phyloP scores from a whole-genome alignment of 2,113 vertebrate genomes.

The Dascyllus trimaculatus region DNA sequence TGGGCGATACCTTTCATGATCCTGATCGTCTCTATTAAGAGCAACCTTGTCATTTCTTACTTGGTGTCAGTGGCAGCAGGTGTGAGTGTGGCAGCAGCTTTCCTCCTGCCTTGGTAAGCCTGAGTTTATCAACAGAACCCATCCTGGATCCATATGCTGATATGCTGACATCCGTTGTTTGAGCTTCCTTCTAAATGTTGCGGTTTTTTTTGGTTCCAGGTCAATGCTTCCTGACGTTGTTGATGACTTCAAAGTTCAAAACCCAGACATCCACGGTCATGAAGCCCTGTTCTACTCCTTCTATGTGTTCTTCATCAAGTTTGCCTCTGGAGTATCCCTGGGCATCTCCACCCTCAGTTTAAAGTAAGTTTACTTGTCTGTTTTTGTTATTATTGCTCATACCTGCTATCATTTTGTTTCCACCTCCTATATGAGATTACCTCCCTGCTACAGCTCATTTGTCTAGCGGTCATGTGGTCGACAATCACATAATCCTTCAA shows the following conservation, averaged over 20 bases:
- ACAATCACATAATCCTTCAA: conserved; percentile 35
- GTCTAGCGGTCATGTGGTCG: conserved; percentile 36
- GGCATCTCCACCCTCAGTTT: conserved; percentile 95
- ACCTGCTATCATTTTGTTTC: conserved; percentile 1
- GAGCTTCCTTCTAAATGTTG: not conserved
- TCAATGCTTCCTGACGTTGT: conserved; percentile 96
- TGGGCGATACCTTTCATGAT: conserved; percentile 94
- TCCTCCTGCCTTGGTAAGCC: conserved; percentile 93
- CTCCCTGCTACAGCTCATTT: conserved; percentile 18
- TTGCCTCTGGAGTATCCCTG: conserved; percentile 92
- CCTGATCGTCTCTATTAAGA: conserved; percentile 83
- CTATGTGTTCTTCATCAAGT: conserved; percentile 98
- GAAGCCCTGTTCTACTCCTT: conserved; percentile 98
- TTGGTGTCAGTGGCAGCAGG: conserved; percentile 89
- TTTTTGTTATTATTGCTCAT: not conserved
- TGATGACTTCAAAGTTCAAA: conserved; percentile 93
- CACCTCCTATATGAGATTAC: conserved; percentile 3
- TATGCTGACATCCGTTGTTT: not conserved
- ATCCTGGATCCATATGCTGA: not conserved
- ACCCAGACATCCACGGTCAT: conserved; percentile 86
- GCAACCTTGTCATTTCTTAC: conserved; percentile 88
- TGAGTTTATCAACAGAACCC: not conserved
- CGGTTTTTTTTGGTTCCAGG: conserved; percentile 76
- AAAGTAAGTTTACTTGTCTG: conserved; percentile 84
- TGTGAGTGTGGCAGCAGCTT: conserved; percentile 91